Evolutionary conservation across 1,140 invertebrate species (phyloP), one percentile per base, ranked within the genome.

Genomic region (Condylostylus longicornis): DNA sequence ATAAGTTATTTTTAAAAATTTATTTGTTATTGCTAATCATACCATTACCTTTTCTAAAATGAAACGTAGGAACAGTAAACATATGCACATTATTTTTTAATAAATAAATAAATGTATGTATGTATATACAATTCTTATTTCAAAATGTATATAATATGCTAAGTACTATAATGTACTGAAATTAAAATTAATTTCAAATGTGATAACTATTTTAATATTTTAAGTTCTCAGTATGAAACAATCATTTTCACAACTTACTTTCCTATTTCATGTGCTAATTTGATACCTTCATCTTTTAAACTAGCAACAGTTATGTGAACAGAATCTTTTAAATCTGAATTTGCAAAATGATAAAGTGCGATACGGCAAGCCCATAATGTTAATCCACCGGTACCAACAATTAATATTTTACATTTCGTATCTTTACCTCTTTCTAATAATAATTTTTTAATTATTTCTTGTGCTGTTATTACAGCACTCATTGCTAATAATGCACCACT

Each of bases 321-420:
- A 41, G 70, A 69, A 38, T 80, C 66, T 39, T 73, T 69, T 33
- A 67, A 64, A 8, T 65, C 62, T 43, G 74, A 68, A 33, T 68
- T 67, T 39, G 70, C 72, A 51, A 84, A 85, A 47, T 77, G 72
- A 62, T 84, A 77, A 22, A 79, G 70, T 13, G 84, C 85, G 41
- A 90, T 74, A 46, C 83, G 74, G 4, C 93, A 66, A 1, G 87
- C 82, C 89, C 88, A 94, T 10, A 94, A 66, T 3, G 87, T 87
- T n/a, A 94, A 62, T 3, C 88, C 87, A 12, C 89, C 88, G 14
- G 87, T 93, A 12, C 89, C 89, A 15, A 94, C 87, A 37, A 94
- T 79, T 17, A 95, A 64, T 31, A 95, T 76, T 51, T 85, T 89
- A 43, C 83, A 85, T 37, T 76, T 74, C 30, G 77, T 70, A 29